These are phyloP conservation scores for Synchiropus splendidus DNA, from an alignment of 2,113 vertebrate species.

Conservation along the genomic window DNA sequence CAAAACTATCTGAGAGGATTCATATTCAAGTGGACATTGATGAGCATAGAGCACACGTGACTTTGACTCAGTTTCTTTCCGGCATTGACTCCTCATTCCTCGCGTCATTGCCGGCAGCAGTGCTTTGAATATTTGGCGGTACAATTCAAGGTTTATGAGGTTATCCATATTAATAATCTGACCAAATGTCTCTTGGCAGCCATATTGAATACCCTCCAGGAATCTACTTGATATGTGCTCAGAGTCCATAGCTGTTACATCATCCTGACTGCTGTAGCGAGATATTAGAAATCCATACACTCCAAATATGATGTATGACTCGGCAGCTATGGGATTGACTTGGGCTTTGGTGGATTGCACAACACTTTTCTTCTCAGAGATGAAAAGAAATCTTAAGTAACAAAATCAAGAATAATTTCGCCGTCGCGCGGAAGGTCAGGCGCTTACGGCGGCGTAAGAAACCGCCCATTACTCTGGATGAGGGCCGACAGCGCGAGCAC, in stretches of 20 bases:
- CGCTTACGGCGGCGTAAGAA: conserved; percentile 36
- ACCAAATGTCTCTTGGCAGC: conserved; percentile 31
- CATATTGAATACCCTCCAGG: conserved; percentile 41
- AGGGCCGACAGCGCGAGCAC: conserved; percentile 28
- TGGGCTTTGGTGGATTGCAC: conserved; percentile 25
- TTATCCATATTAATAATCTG: conserved; percentile 46
- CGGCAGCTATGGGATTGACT: conserved; percentile 25
- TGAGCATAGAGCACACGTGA: background rate
- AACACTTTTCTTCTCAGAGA: conserved; percentile 18
- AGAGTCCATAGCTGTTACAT: conserved; percentile 52
- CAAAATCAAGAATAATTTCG: conserved; percentile 53
- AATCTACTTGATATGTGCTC: conserved; percentile 45
- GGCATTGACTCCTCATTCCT: background rate
- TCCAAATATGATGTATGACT: conserved; percentile 52
- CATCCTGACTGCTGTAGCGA: conserved; percentile 50
- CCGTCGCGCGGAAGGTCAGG: conserved; percentile 52
- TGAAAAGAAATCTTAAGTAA: conserved; percentile 5
- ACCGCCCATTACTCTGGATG: conserved; percentile 41
- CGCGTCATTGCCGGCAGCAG: conserved; percentile 17
- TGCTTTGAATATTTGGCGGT: conserved; percentile 13
- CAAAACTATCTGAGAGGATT: background rate
- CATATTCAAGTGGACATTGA: no score
- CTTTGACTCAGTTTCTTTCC: background rate
- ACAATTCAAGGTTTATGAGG: conserved; percentile 22
- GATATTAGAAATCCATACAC: conserved; percentile 63